phyloP scores from a whole-genome alignment of 2,113 vertebrate species.

The Mola mola region DNA sequence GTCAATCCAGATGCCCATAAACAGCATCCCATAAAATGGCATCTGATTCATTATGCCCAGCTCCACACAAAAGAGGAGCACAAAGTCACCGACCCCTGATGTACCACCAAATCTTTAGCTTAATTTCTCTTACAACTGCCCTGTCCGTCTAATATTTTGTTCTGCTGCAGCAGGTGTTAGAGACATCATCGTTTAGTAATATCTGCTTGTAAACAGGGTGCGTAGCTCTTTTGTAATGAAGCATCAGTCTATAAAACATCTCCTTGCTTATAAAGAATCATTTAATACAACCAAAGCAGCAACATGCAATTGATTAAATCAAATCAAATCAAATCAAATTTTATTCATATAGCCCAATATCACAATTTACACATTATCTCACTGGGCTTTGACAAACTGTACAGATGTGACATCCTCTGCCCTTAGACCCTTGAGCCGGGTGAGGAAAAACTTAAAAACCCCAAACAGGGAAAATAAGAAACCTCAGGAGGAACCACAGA shows the following conservation, averaged over 20 bases:
- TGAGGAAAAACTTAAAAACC: too few species aligned
- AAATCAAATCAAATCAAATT: too few species aligned
- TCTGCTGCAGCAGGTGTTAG: conserved; percentile 3
- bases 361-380: too few species aligned
- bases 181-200: not conserved
- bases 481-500: too few species aligned
- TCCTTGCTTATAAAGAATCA: not conserved
- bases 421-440: too few species aligned
- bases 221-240: not conserved
- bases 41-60: conserved; percentile 67
- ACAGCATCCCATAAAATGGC: conserved; percentile 65
- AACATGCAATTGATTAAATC: not conserved
- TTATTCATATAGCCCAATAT: too few species aligned
- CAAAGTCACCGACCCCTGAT: conserved; percentile 26
- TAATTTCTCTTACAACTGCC: conserved; percentile 24
- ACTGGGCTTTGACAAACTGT: too few species aligned
- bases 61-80: conserved; percentile 19
- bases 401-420: too few species aligned
- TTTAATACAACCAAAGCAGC: not conserved
- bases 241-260: not conserved
- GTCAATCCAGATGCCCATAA: conserved; percentile 53
- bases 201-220: not conserved
- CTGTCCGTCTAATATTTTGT: conserved; percentile 18
- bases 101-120: conserved; percentile 21
- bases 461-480: too few species aligned